A percentile compares a stretch with the other conserved stretches of the same genome.
These are phyloP conservation scores for Ceyx melanurus DNA, from an alignment of 2,113 vertebrate species.

Conservation along the genomic window DNA sequence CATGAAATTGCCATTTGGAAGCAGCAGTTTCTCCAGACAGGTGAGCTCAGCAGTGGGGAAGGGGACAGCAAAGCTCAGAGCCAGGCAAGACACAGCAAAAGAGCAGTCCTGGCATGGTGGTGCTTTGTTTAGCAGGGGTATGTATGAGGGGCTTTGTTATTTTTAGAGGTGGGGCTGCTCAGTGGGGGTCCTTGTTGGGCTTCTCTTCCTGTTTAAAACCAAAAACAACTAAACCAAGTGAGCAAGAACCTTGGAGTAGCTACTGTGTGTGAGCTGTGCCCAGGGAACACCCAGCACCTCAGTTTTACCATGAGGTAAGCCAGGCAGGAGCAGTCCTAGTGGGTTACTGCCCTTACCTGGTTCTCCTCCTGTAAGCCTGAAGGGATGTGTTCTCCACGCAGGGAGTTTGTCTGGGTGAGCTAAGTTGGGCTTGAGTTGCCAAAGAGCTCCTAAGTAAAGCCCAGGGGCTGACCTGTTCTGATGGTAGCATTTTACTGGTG, in stretches of 20 bases:
- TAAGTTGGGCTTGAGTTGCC: background rate
- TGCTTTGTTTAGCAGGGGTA: background rate
- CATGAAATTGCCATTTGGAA: conserved; percentile 6
- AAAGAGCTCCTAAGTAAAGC: background rate
- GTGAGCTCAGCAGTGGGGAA: background rate
- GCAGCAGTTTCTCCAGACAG: conserved; percentile 9
- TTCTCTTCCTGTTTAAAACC: background rate
- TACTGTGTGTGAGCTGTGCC: background rate
- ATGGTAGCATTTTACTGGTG: background rate
- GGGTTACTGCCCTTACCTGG: background rate
- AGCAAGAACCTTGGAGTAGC: background rate
- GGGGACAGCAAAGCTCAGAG: background rate
- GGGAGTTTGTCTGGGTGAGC: fast-evolving
- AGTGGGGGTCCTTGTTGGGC: background rate
- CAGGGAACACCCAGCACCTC: fast-evolving
- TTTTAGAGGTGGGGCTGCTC: background rate
- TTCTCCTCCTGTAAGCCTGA: background rate
- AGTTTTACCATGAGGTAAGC: background rate
- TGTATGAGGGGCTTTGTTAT: background rate
- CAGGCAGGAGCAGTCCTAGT: background rate
- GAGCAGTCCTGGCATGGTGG: background rate
- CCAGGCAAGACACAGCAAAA: background rate
- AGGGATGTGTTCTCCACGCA: background rate
- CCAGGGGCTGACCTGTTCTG: background rate
- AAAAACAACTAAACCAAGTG: no score